phyloP scores from a whole-genome alignment of 2,888 invertebrate species.

The Ferdinandea cuprea region DNA sequence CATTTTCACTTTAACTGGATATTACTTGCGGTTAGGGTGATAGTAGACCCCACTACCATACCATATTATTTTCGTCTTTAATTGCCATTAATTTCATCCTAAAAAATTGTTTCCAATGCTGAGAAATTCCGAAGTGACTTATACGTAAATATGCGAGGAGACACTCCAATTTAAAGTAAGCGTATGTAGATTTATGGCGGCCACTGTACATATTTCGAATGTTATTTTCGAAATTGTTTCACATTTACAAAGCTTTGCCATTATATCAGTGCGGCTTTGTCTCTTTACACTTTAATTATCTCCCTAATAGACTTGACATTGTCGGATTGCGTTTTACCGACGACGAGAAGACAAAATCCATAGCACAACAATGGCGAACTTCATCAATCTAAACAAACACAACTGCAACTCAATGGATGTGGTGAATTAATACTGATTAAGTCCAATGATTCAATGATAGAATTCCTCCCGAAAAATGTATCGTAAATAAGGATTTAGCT shows the following conservation, averaged over 20 bases:
- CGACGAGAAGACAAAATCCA: too few relatives aligned
- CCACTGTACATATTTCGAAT: too few relatives aligned
- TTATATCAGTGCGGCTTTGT: background rate
- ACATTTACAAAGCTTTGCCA: slow-evolving; percentile 11
- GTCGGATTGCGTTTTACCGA: too few relatives aligned
- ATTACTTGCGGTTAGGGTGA: too few relatives aligned
- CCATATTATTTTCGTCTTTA: too few relatives aligned
- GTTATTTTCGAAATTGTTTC: slow-evolving; percentile 5
- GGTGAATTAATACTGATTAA: slow-evolving; percentile 12
- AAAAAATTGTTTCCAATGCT: background rate
- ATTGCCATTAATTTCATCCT: background rate
- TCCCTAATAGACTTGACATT: background rate
- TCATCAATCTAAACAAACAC: slow-evolving; percentile 42
- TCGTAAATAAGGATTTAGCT: slow-evolving; percentile 29
- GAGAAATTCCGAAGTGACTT: too few relatives aligned
- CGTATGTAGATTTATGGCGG: too few relatives aligned
- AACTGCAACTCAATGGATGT: background rate
- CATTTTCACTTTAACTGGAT: too few relatives aligned
- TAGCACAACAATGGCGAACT: slow-evolving; percentile 21
- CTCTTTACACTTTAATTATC: slow-evolving; percentile 13
- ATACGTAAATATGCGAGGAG: too few relatives aligned
- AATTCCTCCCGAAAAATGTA: background rate
- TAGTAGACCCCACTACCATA: too few relatives aligned
- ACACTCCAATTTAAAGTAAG: too few relatives aligned
- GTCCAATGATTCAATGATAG: slow-evolving; percentile 1